phyloP scores from a whole-genome alignment of 2,113 vertebrate genomes.

The Fulmarus glacialis region DNA sequence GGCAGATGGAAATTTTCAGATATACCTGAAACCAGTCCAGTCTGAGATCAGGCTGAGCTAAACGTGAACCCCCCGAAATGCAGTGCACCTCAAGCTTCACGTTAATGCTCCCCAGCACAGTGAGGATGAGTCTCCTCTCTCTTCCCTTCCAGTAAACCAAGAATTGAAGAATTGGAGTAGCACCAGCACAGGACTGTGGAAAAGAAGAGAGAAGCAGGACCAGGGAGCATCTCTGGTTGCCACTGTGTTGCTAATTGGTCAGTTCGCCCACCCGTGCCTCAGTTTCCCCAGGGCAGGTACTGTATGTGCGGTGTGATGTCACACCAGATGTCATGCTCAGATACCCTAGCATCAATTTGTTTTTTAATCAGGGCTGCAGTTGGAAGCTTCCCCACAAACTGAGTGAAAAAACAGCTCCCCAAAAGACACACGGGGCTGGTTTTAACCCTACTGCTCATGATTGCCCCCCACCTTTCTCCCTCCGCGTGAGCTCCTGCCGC shows the following conservation, averaged over 20 bases:
- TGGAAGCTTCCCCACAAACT: background rate
- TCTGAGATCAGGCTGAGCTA: background rate
- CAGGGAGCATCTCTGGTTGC: background rate
- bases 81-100: accelerated
- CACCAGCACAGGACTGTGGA: accelerated
- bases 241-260: background rate
- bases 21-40: background rate
- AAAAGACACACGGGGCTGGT: background rate
- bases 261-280: background rate
- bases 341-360: accelerated
- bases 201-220: background rate
- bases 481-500: accelerated
- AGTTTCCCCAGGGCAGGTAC: background rate
- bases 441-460: background rate
- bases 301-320: accelerated
- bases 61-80: background rate
- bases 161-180: background rate
- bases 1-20: background rate
- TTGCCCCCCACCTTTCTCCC: accelerated
- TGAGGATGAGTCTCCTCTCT: background rate
- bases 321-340: background rate
- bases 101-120: background rate
- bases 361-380: background rate
- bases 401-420: background rate
- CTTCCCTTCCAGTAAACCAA: background rate